These are phyloP conservation scores for Alfaro cultratus DNA, from an alignment of 2,797 vertebrate species.

Conservation along the genomic window DNA sequence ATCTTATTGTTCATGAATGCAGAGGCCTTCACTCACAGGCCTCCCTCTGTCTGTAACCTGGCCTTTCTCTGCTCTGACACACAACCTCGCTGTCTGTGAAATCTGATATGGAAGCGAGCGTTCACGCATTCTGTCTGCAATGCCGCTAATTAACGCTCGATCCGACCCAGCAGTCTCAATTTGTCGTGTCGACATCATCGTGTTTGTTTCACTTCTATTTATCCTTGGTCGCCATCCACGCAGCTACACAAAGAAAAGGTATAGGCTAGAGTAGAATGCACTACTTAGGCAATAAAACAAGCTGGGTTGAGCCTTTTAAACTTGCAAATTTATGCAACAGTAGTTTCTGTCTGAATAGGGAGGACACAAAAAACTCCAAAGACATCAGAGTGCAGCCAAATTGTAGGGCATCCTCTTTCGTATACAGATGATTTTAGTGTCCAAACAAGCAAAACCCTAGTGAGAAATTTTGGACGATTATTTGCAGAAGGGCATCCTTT, in stretches of 20 bases:
- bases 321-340: background rate
- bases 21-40: conserved; percentile 45
- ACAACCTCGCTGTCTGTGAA: conserved; percentile 60
- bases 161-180: conserved; percentile 67
- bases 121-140: conserved; percentile 53
- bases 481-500: background rate
- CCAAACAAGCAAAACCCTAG: background rate
- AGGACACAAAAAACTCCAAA: background rate
- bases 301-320: background rate
- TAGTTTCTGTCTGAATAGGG: background rate
- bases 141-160: conserved; percentile 74
- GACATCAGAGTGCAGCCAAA: background rate
- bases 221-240: conserved; percentile 2
- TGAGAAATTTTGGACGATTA: background rate
- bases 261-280: conserved; percentile 21
- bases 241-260: background rate
- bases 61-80: conserved; percentile 49
- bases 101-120: conserved; percentile 59
- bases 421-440: background rate
- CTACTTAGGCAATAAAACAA: conserved; percentile 11
- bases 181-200: conserved; percentile 65
- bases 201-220: conserved; percentile 34
- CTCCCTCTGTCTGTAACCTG: conserved; percentile 61
- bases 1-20: conserved; percentile 65
- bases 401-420: background rate